A percentile compares a stretch with the other conserved stretches of the same genome.
phyloP scores from a whole-genome alignment of 64 coral and sea anemone genomes.

The Montipora efflorescens region DNA sequence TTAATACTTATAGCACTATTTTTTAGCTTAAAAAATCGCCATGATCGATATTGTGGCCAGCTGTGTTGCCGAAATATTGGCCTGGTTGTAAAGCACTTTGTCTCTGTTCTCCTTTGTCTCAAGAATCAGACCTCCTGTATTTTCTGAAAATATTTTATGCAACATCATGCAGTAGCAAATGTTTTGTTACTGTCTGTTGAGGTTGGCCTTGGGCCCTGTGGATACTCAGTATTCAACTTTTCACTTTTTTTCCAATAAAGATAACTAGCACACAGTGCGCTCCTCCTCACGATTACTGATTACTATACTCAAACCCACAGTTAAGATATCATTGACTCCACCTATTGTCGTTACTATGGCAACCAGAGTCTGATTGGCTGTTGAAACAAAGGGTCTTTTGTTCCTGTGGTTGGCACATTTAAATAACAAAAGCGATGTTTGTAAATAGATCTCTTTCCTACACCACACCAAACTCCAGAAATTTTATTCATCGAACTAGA shows the following conservation, averaged over 20 bases:
- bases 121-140: constrained; percentile 16
- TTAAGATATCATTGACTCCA: too few species aligned
- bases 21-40: background rate
- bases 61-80: constrained; percentile 4
- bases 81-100: background rate
- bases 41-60: constrained; percentile 1
- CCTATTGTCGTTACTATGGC: too few species aligned
- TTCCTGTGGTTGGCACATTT: too few species aligned
- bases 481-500: too few species aligned
- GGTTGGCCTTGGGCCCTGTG: background rate
- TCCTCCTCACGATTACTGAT: too few species aligned
- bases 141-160: background rate
- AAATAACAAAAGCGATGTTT: too few species aligned
- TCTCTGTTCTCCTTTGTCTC: background rate
- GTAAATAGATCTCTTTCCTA: too few species aligned
- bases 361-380: too few species aligned
- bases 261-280: background rate
- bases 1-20: background rate
- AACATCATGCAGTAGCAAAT: background rate
- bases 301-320: too few species aligned
- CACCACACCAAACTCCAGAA: too few species aligned
- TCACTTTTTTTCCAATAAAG: background rate
- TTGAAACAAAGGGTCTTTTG: too few species aligned
- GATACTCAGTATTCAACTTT: background rate
- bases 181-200: background rate